phyloP scores from a whole-genome alignment of 2,113 vertebrate genomes.

The Polypterus senegalus region DNA sequence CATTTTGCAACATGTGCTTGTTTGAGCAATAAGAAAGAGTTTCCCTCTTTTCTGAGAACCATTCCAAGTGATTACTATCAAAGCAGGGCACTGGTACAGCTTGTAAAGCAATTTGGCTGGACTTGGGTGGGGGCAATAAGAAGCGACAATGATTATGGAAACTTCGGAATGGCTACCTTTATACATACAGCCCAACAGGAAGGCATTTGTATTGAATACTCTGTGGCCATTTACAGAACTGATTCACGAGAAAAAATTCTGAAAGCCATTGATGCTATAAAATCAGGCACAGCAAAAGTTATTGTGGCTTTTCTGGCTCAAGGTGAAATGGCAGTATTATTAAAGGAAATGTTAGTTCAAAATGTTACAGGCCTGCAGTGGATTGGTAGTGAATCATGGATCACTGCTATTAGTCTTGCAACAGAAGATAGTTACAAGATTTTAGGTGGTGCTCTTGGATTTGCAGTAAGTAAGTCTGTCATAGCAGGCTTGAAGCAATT shows the following conservation, averaged over 20 bases:
- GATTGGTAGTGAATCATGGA: slow-evolving; percentile 4
- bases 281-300: neutral
- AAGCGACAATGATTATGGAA: slow-evolving; percentile 12
- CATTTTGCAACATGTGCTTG: slow-evolving; percentile 10
- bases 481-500: slow-evolving; percentile 1
- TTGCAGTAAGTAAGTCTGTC: neutral
- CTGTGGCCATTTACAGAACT: slow-evolving; percentile 9
- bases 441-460: neutral
- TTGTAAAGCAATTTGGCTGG: slow-evolving; percentile 10
- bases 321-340: neutral
- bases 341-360: neutral
- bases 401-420: neutral
- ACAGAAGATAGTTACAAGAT: neutral
- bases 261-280: neutral
- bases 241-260: neutral
- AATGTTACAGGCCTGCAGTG: slow-evolving; percentile 6
- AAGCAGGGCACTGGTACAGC: slow-evolving; percentile 5
- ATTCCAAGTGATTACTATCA: slow-evolving; percentile 12
- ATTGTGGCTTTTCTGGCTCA: slow-evolving; percentile 6
- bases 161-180: slow-evolving; percentile 7
- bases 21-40: slow-evolving; percentile 7
- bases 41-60: slow-evolving; percentile 10
- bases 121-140: slow-evolving; percentile 12
- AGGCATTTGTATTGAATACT: slow-evolving; percentile 10
- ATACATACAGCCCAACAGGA: neutral